phyloP scores from a whole-genome alignment of 1,140 invertebrate species.

The Diplogasteroides magnus region DNA sequence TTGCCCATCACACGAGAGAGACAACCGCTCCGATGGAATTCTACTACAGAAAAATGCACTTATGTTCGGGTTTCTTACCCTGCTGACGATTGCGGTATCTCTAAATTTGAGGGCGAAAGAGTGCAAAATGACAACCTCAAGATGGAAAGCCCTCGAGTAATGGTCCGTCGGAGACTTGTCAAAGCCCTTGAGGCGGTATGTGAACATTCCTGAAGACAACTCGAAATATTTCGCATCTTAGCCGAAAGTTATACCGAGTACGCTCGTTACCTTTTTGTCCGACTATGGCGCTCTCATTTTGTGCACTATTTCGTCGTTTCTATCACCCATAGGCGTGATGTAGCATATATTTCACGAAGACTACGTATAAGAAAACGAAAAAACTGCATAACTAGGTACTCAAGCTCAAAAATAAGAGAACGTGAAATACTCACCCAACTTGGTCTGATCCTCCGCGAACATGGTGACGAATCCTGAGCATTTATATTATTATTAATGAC shows the following conservation, averaged over 20 bases:
- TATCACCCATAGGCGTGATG: not conserved
- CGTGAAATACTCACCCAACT: not conserved
- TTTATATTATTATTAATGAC: no score
- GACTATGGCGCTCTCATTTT: no score
- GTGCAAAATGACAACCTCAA: constrained; percentile 60
- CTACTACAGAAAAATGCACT: no score
- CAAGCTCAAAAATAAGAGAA: no score
- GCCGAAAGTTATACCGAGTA: no score
- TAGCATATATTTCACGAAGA: not conserved
- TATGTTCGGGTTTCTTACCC: no score
- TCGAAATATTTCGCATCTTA: not conserved
- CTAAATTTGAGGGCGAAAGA: no score
- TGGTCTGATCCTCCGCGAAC: not conserved
- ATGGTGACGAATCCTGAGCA: not conserved
- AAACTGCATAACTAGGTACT: not conserved
- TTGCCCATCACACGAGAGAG: no score
- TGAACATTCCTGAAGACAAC: constrained; percentile 68
- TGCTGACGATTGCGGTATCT: no score
- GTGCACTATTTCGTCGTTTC: not conserved
- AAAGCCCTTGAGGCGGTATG: constrained; percentile 80
- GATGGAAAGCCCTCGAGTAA: constrained; percentile 77
- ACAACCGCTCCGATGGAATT: no score
- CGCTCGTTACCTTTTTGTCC: no score
- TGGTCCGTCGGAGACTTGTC: constrained; percentile 75
- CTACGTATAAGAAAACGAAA: not conserved